Evolutionary conservation across 2,888 invertebrate genomes (phyloP), one percentile per base, ranked within the genome.

Genomic region (Eucera pruinosa): DNA sequence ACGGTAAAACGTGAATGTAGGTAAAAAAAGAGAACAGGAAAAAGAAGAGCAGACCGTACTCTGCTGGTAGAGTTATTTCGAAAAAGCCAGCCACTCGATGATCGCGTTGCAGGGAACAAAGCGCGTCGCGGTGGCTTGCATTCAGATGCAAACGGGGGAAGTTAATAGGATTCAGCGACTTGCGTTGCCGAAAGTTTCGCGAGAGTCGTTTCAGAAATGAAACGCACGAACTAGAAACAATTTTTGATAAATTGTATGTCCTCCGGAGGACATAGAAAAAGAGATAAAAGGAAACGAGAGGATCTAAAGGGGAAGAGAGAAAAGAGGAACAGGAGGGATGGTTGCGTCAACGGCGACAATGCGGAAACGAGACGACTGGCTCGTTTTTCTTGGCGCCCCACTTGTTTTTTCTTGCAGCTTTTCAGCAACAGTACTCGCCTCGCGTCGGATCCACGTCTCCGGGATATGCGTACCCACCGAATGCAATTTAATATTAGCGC

Each of bases 401-500:
- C 4, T 45, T n/a, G 45, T 54, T 48, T 69, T 55, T 18, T 50
- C 62, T 64, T 9, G 23, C 33, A 25, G 41, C 47, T 48, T 45
- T 45, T 48, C 43, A n/a, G 11, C 66, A 2, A 2, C 47, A n/a
- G n/a, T n/a, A 18, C 30, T n/a, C 5, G 9, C 15, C 27, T 7
- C 41, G n/a, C 30, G 41, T 27, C 61, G 45, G 30, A 23, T 33
- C 20, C 52, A 7, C 33, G 57, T 9, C 41, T 15, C 39, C 43
- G 33, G 23, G 18, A 33, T 25, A 23, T 18, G 52, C 50, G 68
- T 76, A 71, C 55, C 78, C 64, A 47, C 68, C 80, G 67, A 83
- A 82, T 78, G 75, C 70, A 71, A 80, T 82, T 82, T 82, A 80
- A 82, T 82, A 82, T 83, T 67, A 79, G 67, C 60, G 54, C 62